phyloP scores from a whole-genome alignment of 2,113 vertebrate genomes.

The Cinclus mexicanus region DNA sequence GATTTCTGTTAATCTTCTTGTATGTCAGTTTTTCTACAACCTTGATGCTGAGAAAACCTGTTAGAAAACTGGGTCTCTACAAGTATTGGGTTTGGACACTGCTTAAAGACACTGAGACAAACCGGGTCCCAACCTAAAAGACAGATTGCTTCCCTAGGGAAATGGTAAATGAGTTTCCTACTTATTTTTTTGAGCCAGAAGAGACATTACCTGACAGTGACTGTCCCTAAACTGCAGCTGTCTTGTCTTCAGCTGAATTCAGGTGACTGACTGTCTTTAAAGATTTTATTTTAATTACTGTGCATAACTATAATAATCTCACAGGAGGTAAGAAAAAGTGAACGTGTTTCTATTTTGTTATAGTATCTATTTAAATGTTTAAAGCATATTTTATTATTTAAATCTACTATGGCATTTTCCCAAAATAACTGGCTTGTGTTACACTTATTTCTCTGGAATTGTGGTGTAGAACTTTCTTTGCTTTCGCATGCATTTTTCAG shows the following conservation, averaged over 20 bases:
- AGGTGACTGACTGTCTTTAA: neutral
- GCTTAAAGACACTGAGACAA: neutral
- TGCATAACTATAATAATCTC: neutral
- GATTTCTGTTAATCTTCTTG: neutral
- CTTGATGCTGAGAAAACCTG: neutral
- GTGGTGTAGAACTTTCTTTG: neutral
- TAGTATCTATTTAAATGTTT: neutral
- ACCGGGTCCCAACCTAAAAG: neutral
- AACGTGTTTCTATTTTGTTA: neutral
- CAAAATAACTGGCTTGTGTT: neutral
- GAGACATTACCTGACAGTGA: neutral
- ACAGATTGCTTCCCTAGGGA: neutral
- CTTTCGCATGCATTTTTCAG: neutral
- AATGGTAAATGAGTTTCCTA: neutral
- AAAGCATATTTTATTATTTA: neutral
- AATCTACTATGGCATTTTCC: neutral
- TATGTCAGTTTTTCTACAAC: neutral
- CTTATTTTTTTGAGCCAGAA: neutral
- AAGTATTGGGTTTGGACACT: neutral
- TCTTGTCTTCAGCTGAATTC: neutral
- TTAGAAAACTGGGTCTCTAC: neutral
- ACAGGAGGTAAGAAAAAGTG: neutral
- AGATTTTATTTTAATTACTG: neutral
- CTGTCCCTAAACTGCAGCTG: neutral
- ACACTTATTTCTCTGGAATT: neutral